These are phyloP conservation scores for Xylophagus ater DNA, from an alignment of 2,888 invertebrate genomes.

Conservation along the genomic window DNA sequence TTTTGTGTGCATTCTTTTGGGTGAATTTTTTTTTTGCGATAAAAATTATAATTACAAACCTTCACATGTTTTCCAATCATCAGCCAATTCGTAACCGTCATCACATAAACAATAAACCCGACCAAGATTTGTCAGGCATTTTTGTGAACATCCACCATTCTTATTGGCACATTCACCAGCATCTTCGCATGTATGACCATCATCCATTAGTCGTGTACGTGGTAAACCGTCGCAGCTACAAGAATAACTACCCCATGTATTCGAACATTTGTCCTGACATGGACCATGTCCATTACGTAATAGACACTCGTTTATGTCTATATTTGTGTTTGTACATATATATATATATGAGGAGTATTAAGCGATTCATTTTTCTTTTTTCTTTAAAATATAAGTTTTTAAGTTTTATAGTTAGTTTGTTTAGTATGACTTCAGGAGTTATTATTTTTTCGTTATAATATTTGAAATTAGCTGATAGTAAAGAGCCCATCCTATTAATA, in stretches of 20 bases:
- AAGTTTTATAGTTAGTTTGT: neutral
- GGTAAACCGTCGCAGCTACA: slow-evolving; percentile 47
- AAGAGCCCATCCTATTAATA: too few relatives aligned
- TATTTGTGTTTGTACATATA: slow-evolving; percentile 19
- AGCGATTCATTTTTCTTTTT: too few relatives aligned
- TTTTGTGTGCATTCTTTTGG: too few relatives aligned
- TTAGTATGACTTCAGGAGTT: too few relatives aligned
- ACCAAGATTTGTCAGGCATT: slow-evolving; percentile 39
- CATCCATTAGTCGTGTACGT: slow-evolving; percentile 46
- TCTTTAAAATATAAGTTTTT: neutral
- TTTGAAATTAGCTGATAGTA: too few relatives aligned
- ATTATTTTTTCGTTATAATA: too few relatives aligned
- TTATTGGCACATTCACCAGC: slow-evolving; percentile 33
- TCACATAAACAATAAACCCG: slow-evolving; percentile 44
- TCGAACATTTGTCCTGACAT: slow-evolving; percentile 51
- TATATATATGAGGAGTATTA: neutral
- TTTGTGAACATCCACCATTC: slow-evolving; percentile 43
- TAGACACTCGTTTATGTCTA: slow-evolving; percentile 51
- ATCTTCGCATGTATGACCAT: slow-evolving; percentile 46
- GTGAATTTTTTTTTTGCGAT: too few relatives aligned
- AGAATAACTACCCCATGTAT: slow-evolving; percentile 46
- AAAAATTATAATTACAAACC: slow-evolving; percentile 33
- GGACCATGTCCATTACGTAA: slow-evolving; percentile 51
- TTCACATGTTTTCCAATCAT: slow-evolving; percentile 39
- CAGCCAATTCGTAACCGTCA: slow-evolving; percentile 30